phyloP scores from a whole-genome alignment of 2,888 invertebrate genomes.

The Petrolisthes cinctipes region DNA sequence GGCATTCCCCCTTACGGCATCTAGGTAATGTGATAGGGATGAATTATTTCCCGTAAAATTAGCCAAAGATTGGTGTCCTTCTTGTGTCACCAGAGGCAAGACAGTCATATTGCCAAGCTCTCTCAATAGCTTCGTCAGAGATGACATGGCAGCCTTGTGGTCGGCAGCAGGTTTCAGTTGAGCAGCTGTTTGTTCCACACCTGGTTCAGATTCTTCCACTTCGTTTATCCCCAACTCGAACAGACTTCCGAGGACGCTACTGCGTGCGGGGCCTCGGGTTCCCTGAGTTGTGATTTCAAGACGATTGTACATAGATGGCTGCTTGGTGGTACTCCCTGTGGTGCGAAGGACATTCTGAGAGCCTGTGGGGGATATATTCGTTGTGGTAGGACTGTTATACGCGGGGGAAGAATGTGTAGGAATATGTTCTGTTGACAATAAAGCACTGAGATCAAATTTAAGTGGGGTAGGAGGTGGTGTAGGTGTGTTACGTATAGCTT shows the following conservation, averaged over 20 bases:
- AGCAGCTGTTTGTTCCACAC: background rate
- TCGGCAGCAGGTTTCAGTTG: background rate
- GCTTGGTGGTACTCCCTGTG: background rate
- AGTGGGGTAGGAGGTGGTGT: background rate
- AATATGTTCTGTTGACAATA: background rate
- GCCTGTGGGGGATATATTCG: background rate
- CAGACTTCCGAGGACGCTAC: background rate
- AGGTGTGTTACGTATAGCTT: too few species aligned
- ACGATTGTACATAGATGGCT: too few species aligned
- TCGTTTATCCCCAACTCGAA: slow-evolving; percentile 7
- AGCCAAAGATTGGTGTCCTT: background rate
- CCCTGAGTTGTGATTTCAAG: background rate
- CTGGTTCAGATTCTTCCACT: background rate
- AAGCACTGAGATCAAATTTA: background rate
- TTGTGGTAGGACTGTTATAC: background rate
- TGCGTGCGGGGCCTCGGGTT: background rate
- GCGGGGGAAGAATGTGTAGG: background rate
- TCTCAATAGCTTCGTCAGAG: slow-evolving; percentile 9
- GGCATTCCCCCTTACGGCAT: slow-evolving; percentile 42
- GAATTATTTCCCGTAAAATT: background rate
- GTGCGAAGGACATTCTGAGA: background rate
- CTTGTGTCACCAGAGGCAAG: slow-evolving; percentile 36
- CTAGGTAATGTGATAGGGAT: slow-evolving; percentile 37
- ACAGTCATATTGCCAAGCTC: slow-evolving; percentile 42
- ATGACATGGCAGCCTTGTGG: background rate